Evolutionary conservation across 2,113 vertebrate genomes (phyloP), one percentile per base, ranked within the genome.

Genomic region (Leptosomus discolor): DNA sequence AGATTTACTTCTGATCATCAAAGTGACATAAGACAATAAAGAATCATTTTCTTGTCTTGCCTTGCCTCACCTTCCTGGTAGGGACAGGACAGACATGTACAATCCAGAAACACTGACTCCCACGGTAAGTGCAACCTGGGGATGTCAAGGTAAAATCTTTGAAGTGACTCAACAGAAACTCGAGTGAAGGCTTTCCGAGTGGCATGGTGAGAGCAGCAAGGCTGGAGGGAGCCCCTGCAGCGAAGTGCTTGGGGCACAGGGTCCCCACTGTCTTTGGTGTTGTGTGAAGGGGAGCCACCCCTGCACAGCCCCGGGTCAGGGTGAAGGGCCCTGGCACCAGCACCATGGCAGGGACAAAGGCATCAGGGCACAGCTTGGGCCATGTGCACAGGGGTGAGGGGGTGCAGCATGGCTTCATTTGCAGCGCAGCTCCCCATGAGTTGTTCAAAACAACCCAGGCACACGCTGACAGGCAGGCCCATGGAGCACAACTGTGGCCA

Each of bases 321-420:
- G 48, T 0, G 0, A 50, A 46, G 41, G 18, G 39, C 18, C 21
- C 20, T 41, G 63, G n/a, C 60, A 68, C 37, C 54, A n/a, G 46
- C 43, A 58, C 24, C 39, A 2, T 8, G 34, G 48, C 24, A 39
- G 68, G n/a, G 53, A 45, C 0, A 1, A 30, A 60, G 51, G 32
- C n/a, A 21, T 2, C 6, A 2, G 9, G 36, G 37, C 32, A 15
- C 32, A 63, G 67, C 56, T 45, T 2, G 3, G 53, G 22, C 30
- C 53, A 50, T 0, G 0, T 24, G 37, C 2, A 8, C 34, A 30
- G 61, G 50, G 32, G 9, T 8, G 22, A 30, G 43, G 39, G 24
- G 5, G 8, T 27, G 29, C 45, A 56, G 50, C n/a, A 58, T 0
- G 1, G 48, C 53, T 63, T 45, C 2, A 1, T 43, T 51, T 78